Evolutionary conservation across 2,888 invertebrate genomes (phyloP).

Genomic region (Pseudanteris insignis): DNA sequence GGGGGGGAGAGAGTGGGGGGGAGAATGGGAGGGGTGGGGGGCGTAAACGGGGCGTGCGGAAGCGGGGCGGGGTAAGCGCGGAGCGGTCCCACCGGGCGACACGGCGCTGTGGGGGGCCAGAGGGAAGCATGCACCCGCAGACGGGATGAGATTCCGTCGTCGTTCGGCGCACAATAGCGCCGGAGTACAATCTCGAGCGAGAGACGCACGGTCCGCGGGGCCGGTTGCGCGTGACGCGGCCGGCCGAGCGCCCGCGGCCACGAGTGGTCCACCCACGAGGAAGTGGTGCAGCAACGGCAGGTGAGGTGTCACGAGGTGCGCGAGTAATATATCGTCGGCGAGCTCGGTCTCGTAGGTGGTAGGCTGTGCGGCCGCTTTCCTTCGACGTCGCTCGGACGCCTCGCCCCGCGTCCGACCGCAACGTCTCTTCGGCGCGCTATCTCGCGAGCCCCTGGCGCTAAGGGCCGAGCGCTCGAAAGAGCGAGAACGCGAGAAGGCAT

Average conservation of each 20-base stretch:
- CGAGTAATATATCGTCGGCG: slow-evolving; percentile 64
- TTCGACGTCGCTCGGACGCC: slow-evolving; percentile 23
- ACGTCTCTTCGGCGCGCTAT: slow-evolving; percentile 40
- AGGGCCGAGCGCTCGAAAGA: slow-evolving; percentile 28
- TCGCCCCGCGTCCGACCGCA: slow-evolving; percentile 8
- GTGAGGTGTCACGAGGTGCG: slow-evolving; percentile 66
- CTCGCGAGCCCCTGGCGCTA: slow-evolving; percentile 60
- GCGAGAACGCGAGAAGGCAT: slow-evolving; percentile 47
- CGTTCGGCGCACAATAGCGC: too few relatives aligned
- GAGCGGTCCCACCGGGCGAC: too few relatives aligned
- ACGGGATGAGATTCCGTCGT: too few relatives aligned
- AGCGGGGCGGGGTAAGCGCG: too few relatives aligned
- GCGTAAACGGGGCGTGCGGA: too few relatives aligned
- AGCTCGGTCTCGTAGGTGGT: slow-evolving; percentile 56
- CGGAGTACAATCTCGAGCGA: too few relatives aligned
- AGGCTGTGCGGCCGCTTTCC: slow-evolving; percentile 50
- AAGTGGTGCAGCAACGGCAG: slow-evolving; percentile 60
- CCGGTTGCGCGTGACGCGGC: slow-evolving; percentile 50
- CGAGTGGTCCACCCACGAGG: slow-evolving; percentile 65
- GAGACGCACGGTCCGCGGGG: too few relatives aligned
- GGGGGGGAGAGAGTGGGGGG: too few relatives aligned
- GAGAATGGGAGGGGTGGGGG: too few relatives aligned
- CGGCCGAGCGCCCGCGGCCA: slow-evolving; percentile 52
- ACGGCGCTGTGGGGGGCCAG: too few relatives aligned
- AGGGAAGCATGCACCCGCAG: too few relatives aligned